Percentiles rank a stretch among this genome's conserved stretches.
Conservation (phyloP, 2,888 invertebrate species). For the Caenorhabditis virilis region DNA sequence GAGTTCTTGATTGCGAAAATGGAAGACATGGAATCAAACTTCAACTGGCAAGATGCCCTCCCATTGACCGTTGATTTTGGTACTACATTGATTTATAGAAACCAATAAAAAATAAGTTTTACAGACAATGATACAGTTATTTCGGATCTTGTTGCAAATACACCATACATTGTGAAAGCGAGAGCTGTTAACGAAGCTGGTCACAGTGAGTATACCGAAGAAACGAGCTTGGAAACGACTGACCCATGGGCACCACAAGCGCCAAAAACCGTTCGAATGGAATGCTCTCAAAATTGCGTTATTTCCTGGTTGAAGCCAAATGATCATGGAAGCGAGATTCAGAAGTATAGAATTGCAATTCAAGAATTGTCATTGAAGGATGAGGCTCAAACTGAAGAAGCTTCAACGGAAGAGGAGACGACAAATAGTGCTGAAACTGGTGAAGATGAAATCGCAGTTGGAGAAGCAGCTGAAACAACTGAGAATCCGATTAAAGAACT, state of each 20-base stretch:
- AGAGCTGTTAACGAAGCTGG: constrained; percentile 57
- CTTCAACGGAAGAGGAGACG: constrained; percentile 1
- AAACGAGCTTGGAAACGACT: constrained; percentile 47
- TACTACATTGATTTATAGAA: background rate
- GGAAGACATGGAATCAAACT: constrained; percentile 38
- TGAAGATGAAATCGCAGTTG: constrained; percentile 4
- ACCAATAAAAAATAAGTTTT: background rate
- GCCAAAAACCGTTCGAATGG: constrained; percentile 41
- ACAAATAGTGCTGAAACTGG: background rate
- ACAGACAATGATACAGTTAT: constrained; percentile 24
- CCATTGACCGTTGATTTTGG: constrained; percentile 4
- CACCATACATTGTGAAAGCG: constrained; percentile 49
- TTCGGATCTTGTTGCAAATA: constrained; percentile 38
- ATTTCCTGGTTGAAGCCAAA: constrained; percentile 59
- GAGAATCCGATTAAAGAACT: no score
- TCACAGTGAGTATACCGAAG: constrained; percentile 41
- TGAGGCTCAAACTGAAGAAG: background rate
- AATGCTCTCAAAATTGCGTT: constrained; percentile 50
- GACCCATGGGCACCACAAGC: constrained; percentile 55
- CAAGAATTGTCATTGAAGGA: constrained; percentile 23
- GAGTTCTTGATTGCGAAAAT: constrained; percentile 33
- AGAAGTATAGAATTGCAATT: constrained; percentile 40
- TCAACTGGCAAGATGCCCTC: constrained; percentile 39
- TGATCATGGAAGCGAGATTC: constrained; percentile 52
- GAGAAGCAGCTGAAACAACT: no score